Conservation (phyloP, 92 coral and sea anemone species). For the Parazoanthus darwini region DNA sequence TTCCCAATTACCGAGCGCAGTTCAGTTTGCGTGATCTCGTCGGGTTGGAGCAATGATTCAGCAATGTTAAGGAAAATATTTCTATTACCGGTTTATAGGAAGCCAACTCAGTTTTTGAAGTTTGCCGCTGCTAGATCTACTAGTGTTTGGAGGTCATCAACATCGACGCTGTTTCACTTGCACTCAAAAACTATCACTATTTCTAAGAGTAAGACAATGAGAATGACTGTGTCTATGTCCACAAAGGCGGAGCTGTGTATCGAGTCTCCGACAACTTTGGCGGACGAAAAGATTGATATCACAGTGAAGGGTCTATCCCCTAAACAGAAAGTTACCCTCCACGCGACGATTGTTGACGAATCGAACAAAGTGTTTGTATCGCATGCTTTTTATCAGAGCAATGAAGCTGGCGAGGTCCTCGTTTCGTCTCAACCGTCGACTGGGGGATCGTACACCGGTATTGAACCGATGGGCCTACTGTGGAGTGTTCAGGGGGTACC, state of each 20-base stretch:
- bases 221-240: not conserved
- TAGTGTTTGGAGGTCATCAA: not conserved
- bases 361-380: slow-evolving; percentile 44
- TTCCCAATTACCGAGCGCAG: too few species aligned
- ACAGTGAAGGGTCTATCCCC: slow-evolving; percentile 35
- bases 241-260: slow-evolving; percentile 12
- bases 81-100: not conserved
- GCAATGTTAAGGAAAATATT: not conserved
- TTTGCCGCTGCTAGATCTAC: not conserved
- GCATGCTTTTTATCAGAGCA: slow-evolving; percentile 45
- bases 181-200: not conserved
- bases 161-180: not conserved
- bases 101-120: not conserved
- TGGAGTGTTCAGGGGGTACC: slow-evolving; percentile 48
- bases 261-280: slow-evolving; percentile 18
- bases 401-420: slow-evolving; percentile 42
- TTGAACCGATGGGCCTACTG: slow-evolving; percentile 55
- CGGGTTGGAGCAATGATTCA: not conserved
- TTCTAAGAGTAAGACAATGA: too few species aligned
- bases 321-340: slow-evolving; percentile 26
- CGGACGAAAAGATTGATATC: slow-evolving; percentile 42
- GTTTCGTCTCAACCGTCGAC: slow-evolving; percentile 41
- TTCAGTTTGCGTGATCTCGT: not conserved
- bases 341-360: slow-evolving; percentile 47
- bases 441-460: slow-evolving; percentile 49